Base-by-base conservation (phyloP, 2,888 invertebrate genomes). In the Drosophila anceps region DNA sequence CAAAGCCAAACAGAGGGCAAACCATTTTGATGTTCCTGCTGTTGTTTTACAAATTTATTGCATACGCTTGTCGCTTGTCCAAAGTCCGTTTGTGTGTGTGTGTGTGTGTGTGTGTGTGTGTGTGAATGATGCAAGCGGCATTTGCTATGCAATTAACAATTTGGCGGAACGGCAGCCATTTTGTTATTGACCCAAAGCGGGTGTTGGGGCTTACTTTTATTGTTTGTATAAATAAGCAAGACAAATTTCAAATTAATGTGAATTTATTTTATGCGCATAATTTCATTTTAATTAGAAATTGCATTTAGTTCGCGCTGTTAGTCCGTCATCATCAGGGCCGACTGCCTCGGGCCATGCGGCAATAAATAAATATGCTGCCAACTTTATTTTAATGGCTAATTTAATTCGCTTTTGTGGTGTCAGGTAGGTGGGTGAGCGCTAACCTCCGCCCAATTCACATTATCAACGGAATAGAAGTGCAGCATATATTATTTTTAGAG, bases 111-210 rank as follows among this genome's bases (percentile, higher is more conserved):
- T 60, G 67, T 44, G 57, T 54, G 67, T 50, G 51, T 46, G 15
- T 61, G 55, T 61, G 48, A 10, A 5, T 48, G 50, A 18, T 29
- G n/a, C 46, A 46, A 31, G 46, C 58, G 65, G 64, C 53, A 58
- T 73, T 67, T 77, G 66, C 76, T 68, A 67, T 82, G 84, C 71
- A 88, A 88, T 86, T 88, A 88, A 88, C 86, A 83, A 85, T 83
- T 85, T 85, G 80, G 73, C 85, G 73, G 66, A 76, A 44, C 48
- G 62, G 53, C 60, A 65, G 71, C 69, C 70, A 71, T 75, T 81
- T 84, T 77, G 70, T 61, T 61, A 63, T 62, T 62, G 60, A 54
- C 35, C 33, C 46, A 66, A 43, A 27, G 33, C 7, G 55, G 31
- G 29, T 20, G 54, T 54, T 31, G 20, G 58, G 50, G 61, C 20